Evolutionary conservation across 2,113 vertebrate genomes (phyloP).

Genomic region (Podarcis cretensis): DNA sequence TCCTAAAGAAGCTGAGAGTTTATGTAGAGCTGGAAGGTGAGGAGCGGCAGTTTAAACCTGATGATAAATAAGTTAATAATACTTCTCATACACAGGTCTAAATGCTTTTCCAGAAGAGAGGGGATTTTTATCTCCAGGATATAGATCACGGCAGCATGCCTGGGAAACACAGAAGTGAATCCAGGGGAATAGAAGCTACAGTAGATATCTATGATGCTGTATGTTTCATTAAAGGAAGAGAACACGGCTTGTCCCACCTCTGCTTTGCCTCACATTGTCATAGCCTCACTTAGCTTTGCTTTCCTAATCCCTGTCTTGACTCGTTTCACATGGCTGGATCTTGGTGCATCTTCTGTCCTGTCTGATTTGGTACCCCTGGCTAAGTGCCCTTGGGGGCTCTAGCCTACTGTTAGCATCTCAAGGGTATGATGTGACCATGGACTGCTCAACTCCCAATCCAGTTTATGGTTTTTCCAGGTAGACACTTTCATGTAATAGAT

Average conservation of each 20-base stretch:
- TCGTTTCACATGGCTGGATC: not conserved
- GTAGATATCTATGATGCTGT: not conserved
- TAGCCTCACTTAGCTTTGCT: not conserved
- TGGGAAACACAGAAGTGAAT: not conserved
- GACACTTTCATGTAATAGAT: no score
- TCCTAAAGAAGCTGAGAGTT: constrained; percentile 1
- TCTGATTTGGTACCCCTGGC: not conserved
- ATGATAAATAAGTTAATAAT: constrained; percentile 18
- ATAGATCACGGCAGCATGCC: not conserved
- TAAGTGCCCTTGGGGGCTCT: not conserved
- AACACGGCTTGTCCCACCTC: not conserved
- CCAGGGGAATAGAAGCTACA: not conserved
- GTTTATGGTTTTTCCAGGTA: no score
- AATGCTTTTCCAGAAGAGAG: not conserved
- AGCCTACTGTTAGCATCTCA: not conserved
- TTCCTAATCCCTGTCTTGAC: not conserved
- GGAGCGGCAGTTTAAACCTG: not conserved
- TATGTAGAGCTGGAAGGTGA: not conserved
- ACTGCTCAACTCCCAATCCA: no score
- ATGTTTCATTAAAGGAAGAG: not conserved
- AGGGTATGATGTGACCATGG: no score
- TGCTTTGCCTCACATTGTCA: not conserved
- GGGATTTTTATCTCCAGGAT: not conserved
- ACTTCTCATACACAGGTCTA: not conserved
- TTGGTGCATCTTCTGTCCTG: not conserved